Percentiles rank a stretch among this genome's conserved stretches.
Conservation (phyloP, 2,888 invertebrate genomes). For the Callyntrura sp. region DNA sequence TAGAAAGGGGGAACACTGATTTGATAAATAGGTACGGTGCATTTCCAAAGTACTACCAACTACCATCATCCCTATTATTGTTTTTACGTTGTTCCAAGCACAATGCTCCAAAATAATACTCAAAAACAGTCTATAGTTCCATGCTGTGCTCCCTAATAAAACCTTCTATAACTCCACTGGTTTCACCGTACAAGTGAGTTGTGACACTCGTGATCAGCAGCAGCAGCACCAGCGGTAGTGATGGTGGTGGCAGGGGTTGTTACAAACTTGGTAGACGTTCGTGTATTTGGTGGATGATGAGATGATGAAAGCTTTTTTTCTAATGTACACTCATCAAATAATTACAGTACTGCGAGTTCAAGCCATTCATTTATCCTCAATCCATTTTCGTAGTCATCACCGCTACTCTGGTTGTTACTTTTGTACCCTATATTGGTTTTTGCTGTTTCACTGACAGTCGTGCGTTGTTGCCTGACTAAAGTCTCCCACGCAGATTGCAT, state of each 20-base stretch:
- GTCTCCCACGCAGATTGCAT: no score
- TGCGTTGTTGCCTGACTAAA: no score
- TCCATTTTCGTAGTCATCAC: conserved; percentile 51
- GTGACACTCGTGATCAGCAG: not conserved
- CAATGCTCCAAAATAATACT: not conserved
- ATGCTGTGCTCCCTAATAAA: no score
- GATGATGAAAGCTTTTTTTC: conserved; percentile 69
- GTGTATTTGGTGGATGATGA: conserved; percentile 16
- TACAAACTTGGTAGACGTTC: not conserved
- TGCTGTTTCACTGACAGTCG: not conserved
- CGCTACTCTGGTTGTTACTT: not conserved
- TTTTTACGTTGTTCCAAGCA: not conserved
- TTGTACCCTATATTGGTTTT: not conserved
- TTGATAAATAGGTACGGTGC: conserved; percentile 54
- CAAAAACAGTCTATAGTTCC: no score
- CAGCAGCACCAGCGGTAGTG: not conserved
- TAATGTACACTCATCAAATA: conserved; percentile 70
- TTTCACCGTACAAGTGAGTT: not conserved
- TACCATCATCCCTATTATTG: conserved; percentile 13
- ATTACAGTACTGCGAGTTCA: conserved; percentile 65
- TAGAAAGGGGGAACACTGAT: conserved; percentile 43
- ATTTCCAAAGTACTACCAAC: conserved; percentile 33
- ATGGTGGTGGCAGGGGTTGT: not conserved
- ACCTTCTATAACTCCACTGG: not conserved
- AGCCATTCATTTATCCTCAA: conserved; percentile 66